Evolutionary conservation across 1,140 invertebrate genomes (phyloP), one percentile per base, ranked within the genome.

Genomic region (Acromyrmex echinatior): DNA sequence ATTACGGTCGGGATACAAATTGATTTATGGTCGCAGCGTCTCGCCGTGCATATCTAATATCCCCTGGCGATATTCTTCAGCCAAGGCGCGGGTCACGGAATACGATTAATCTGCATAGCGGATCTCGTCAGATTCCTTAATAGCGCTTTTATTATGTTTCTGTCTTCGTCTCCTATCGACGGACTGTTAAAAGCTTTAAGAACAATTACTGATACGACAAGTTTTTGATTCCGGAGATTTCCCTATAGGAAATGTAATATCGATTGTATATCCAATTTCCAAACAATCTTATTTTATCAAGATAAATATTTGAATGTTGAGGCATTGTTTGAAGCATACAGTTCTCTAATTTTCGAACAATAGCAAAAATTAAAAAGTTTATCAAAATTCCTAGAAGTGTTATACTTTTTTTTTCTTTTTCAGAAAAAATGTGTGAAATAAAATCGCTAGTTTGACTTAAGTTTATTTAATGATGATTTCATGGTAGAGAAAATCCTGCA

Each of bases 1-100:
- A 94, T 94, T 94, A 93, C 92, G 91, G 89, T 71, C 49, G 87
- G 93, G 92, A 94, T 94, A 93, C 93, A 94, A 95, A 94, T 95
- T 95, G 94, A 95, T 95, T 95, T 95, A 95, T 93, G 94, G 90
- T 91, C 90, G 86, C 79, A 45, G 90, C 89, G 91, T 89, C 90
- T 91, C 87, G 86, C 71, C 92, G 88, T 88, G 94, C 93, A 94
- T 95, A 94, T 91, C 90, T 92, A 90, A 93, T 94, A 92, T 94
- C 91, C 92, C 91, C 85, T 88, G 86, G 86, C 86, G 86, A 87
- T 92, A 89, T 93, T 93, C 92, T 93, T 93, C 92, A 87, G 91
- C 90, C 74, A 25, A 21, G 86, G 79, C 60, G 79, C 71, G 84
- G 88, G 90, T 90, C 91, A 89, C 86, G 74, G 89, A 92, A 90